Conservation (phyloP, 2,797 vertebrate genomes). For the Eulemur albifrons region DNA sequence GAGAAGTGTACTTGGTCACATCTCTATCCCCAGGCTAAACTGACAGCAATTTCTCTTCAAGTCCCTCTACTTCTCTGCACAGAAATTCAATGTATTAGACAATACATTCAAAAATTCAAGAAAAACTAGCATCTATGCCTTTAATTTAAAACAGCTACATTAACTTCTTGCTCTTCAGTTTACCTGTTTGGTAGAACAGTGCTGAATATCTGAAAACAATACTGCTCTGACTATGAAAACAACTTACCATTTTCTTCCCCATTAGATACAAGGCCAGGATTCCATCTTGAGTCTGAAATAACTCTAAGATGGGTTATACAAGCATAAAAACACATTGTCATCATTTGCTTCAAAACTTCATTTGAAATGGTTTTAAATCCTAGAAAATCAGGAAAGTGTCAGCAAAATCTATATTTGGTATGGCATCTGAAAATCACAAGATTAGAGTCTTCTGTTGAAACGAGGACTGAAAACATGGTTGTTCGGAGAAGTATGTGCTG, state of each 20-base stretch:
- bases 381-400: constrained; percentile 60
- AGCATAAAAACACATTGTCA: constrained; percentile 50
- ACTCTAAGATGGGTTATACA: constrained; percentile 8
- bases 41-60: not conserved
- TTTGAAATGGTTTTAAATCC: constrained; percentile 63
- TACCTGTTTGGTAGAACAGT: not conserved
- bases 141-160: not conserved
- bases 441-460: constrained; percentile 52
- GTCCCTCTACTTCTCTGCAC: not conserved
- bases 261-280: not conserved
- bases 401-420: constrained; percentile 72
- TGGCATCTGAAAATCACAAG: constrained; percentile 68
- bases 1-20: not conserved
- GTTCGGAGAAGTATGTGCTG: constrained; percentile 38
- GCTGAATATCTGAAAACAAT: not conserved
- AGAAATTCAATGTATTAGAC: not conserved
- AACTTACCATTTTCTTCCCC: not conserved
- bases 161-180: not conserved
- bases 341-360: constrained; percentile 55
- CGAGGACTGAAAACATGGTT: not conserved
- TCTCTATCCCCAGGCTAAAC: not conserved
- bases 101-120: not conserved
- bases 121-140: not conserved
- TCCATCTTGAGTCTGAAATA: constrained; percentile 35
- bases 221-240: not conserved